These are phyloP conservation scores for Tridacna gigas DNA, from an alignment of 2,888 invertebrate genomes.

Conservation along the genomic window DNA sequence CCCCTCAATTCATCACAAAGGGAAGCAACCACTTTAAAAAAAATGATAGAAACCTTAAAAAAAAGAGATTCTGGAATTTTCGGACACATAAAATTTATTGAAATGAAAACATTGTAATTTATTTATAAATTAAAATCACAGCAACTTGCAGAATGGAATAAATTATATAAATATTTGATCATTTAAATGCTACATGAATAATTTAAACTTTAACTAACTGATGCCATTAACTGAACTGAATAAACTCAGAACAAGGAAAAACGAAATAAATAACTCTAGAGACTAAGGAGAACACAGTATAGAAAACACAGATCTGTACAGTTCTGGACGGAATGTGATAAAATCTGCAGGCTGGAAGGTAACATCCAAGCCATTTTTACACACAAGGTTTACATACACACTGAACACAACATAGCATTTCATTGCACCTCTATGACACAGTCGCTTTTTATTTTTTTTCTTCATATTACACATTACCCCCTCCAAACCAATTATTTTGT, in stretches of 20 bases:
- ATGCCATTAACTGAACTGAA: too few species aligned
- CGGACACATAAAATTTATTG: not conserved
- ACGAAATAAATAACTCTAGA: slow-evolving; percentile 25
- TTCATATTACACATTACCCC: not conserved
- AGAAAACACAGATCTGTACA: slow-evolving; percentile 40
- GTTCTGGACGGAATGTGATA: slow-evolving; percentile 49
- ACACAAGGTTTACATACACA: not conserved
- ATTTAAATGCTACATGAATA: too few species aligned
- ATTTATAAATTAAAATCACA: slow-evolving; percentile 10
- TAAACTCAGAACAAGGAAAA: too few species aligned
- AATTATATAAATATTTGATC: not conserved
- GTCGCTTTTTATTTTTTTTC: not conserved
- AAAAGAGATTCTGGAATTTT: not conserved
- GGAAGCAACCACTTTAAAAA: slow-evolving; percentile 37
- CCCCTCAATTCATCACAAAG: slow-evolving; percentile 57
- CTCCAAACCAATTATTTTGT: not conserved
- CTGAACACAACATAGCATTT: not conserved
- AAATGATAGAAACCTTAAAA: not conserved
- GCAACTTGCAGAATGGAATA: not conserved
- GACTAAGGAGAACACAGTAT: not conserved
- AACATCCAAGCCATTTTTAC: not conserved
- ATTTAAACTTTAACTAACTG: too few species aligned
- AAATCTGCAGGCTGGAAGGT: slow-evolving; percentile 15
- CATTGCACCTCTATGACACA: slow-evolving; percentile 14
- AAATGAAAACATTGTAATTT: not conserved